Base-by-base conservation (phyloP, 1,140 invertebrate genomes). In the Hylyphantes graminicola region DNA sequence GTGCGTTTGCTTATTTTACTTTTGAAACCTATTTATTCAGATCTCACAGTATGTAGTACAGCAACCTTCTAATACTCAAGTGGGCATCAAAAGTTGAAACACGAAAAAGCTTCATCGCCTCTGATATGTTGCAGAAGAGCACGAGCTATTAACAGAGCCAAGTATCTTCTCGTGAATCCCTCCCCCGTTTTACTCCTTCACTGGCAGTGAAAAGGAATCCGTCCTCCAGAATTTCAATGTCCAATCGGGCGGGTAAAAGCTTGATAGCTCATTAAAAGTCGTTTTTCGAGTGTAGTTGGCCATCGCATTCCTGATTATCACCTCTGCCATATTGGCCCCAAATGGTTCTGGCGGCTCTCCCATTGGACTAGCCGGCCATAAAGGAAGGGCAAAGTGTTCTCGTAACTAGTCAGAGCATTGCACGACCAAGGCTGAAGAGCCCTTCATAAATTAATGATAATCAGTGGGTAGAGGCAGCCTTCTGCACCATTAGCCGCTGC, bases 361-460 rank as follows among this genome's bases (percentile, higher is more conserved):
- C 57, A 82, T 82, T 82, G 68, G 79, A 17, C 17, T 17, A 82
- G 17, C 12, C n/a, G n/a, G 48, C 61, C 68, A 73, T 82, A 82
- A 82, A 82, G 79, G 79, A 82, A 35, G 79, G 79, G 79, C 79
- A 82, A 82, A 82, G 68, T 73, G 57, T 70, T 67, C 17, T 82
- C 79, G 79, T 82, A 73, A 82, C 79, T 74, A 82, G 79, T 51
- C 61, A 21, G 61, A 73, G 79, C 79, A 21, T 73, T 73, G 79
- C 79, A 82, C 79, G 79, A 74, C 64, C 79, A 17, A 74, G 79
- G 54, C n/a, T 65, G 79, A 82, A 82, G 35, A 55, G 79, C 70
- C 57, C 50, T 73, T 82, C 79, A 82, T 82, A 82, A 73, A 82
- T 82, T 82, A 82, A 82, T 73, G 79, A 82, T 82, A 82, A 82